These are phyloP conservation scores for Aldabrachelys gigantea DNA, from an alignment of 2,113 vertebrate genomes.

Conservation along the genomic window DNA sequence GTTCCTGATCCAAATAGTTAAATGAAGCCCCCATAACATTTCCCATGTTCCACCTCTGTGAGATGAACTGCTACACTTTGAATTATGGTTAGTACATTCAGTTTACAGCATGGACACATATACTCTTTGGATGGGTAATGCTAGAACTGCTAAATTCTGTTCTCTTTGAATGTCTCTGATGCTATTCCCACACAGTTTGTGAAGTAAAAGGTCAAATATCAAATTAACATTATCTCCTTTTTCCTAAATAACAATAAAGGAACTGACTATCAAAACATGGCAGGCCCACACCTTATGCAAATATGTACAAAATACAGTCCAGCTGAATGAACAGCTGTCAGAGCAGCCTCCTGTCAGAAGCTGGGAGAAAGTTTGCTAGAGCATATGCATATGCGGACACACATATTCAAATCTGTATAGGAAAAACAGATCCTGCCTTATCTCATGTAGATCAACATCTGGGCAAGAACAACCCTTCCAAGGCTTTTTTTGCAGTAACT, in stretches of 20 bases:
- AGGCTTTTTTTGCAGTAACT: neutral
- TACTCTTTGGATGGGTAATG: neutral
- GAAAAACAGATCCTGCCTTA: neutral
- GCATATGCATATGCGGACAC: neutral
- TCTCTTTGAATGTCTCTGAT: slow-evolving; percentile 44
- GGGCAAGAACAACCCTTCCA: neutral
- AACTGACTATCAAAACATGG: slow-evolving; percentile 53
- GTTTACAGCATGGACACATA: neutral
- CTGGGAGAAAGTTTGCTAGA: slow-evolving; percentile 57
- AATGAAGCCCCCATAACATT: neutral
- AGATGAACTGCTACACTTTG: neutral
- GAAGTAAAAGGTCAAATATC: slow-evolving; percentile 58
- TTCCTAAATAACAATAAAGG: slow-evolving; percentile 64
- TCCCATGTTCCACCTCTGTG: neutral
- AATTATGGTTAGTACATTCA: neutral
- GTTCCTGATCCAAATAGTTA: too few species aligned
- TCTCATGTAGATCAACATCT: neutral
- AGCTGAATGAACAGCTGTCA: slow-evolving; percentile 67
- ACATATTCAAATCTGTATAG: neutral
- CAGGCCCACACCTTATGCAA: slow-evolving; percentile 45
- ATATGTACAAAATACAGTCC: slow-evolving; percentile 26
- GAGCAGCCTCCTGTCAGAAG: slow-evolving; percentile 57
- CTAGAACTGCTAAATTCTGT: neutral
- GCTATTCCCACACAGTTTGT: slow-evolving; percentile 22
- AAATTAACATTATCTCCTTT: slow-evolving; percentile 51